Percentiles rank a stretch among this genome's conserved stretches.
phyloP scores from a whole-genome alignment of 2,113 vertebrate genomes.

The Tretioscincus oriximinensis region DNA sequence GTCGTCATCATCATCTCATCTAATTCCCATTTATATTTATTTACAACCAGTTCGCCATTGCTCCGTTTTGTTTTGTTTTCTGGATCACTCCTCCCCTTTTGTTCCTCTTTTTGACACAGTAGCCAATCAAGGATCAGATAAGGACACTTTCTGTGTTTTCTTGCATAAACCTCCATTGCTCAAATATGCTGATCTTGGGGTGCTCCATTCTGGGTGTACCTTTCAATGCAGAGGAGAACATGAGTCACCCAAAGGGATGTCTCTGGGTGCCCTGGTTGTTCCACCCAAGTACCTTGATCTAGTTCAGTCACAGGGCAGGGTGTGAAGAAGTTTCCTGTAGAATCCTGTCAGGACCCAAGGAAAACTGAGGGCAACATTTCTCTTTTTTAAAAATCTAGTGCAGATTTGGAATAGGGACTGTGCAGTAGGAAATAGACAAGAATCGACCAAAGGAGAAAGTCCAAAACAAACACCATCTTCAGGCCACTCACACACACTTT shows the following conservation, averaged over 20 bases:
- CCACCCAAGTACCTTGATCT: background rate
- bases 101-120: no score
- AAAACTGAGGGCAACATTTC: background rate
- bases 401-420: no score
- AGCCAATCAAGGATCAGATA: no score
- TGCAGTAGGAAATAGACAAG: background rate
- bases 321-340: background rate
- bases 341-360: background rate
- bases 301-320: background rate
- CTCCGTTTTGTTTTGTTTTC: no score
- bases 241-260: conserved; percentile 1
- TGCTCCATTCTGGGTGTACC: background rate
- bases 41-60: no score
- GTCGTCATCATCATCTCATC: no score
- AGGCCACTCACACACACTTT: no score
- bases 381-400: background rate
- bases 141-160: background rate
- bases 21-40: background rate
- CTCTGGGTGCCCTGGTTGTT: background rate
- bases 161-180: background rate
- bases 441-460: background rate
- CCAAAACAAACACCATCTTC: no score
- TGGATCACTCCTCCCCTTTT: no score
- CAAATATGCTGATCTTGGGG: background rate
- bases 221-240: background rate